Conservation (phyloP, 2,113 vertebrate genomes). For the Coturnix japonica region DNA sequence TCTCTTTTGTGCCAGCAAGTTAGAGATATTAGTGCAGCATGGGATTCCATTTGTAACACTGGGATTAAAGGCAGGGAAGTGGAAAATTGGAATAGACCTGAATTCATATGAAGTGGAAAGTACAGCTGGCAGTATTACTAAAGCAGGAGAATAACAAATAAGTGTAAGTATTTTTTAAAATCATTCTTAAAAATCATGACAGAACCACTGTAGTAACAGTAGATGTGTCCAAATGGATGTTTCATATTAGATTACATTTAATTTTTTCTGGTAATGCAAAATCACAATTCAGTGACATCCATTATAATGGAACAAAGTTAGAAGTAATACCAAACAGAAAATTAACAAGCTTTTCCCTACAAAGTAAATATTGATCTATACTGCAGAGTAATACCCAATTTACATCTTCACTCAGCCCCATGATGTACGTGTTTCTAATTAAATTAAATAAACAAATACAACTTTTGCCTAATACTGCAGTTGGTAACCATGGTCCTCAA, state of each 20-base stretch:
- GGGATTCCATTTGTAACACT: slow-evolving; percentile 78
- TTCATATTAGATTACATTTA: slow-evolving; percentile 1
- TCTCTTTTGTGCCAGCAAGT: slow-evolving; percentile 74
- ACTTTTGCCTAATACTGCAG: background rate
- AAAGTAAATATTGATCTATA: background rate
- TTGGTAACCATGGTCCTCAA: background rate
- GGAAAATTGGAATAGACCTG: slow-evolving; percentile 83
- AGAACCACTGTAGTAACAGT: slow-evolving; percentile 4
- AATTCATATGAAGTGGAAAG: slow-evolving; percentile 77
- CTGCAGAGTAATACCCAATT: background rate
- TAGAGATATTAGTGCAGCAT: slow-evolving; percentile 76
- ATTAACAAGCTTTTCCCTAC: background rate
- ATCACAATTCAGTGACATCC: background rate
- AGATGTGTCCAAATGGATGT: slow-evolving; percentile 27
- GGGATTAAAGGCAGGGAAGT: slow-evolving; percentile 81
- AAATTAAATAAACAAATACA: background rate
- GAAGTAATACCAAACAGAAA: background rate
- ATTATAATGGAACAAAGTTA: background rate
- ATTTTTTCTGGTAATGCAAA: background rate
- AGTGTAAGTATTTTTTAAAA: slow-evolving; percentile 40
- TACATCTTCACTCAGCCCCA: background rate
- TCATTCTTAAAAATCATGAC: background rate
- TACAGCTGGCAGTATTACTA: slow-evolving; percentile 65
- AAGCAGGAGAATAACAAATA: slow-evolving; percentile 70
- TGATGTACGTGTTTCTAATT: background rate